phyloP scores from a whole-genome alignment of 2,888 invertebrate species.

The Xanthorhoe designata region DNA sequence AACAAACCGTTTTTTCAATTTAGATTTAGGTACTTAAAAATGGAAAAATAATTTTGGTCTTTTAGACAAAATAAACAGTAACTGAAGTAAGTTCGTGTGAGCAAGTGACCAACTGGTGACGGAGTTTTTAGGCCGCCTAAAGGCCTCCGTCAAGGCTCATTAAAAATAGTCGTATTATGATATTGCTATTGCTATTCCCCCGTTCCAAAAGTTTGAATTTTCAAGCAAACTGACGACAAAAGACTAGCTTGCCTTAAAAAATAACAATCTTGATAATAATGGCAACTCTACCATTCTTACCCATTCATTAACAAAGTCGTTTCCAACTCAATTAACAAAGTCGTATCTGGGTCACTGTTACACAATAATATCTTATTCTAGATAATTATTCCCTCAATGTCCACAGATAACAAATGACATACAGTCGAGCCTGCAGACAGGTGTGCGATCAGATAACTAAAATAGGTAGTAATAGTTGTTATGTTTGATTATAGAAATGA shows the following conservation, averaged over 20 bases:
- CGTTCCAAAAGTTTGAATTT: too few species aligned
- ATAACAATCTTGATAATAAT: constrained; percentile 1
- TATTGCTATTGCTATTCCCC: too few species aligned
- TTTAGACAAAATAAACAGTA: too few species aligned
- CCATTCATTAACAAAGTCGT: constrained; percentile 9
- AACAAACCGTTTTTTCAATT: too few species aligned
- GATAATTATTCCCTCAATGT: constrained; percentile 40
- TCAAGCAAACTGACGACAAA: neutral
- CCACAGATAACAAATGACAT: constrained; percentile 40
- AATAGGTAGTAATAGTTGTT: neutral
- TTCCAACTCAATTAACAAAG: constrained; percentile 15
- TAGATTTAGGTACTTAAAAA: too few species aligned
- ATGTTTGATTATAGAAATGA: neutral
- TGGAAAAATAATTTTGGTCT: too few species aligned
- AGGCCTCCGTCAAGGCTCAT: too few species aligned
- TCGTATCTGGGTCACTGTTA: constrained; percentile 4
- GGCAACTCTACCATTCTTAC: neutral
- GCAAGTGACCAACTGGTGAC: too few species aligned
- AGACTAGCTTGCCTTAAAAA: neutral
- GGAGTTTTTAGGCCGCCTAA: too few species aligned
- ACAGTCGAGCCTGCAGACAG: constrained; percentile 36
- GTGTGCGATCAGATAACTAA: constrained; percentile 41
- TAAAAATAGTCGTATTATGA: too few species aligned
- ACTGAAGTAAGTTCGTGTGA: too few species aligned
- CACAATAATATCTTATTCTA: constrained; percentile 20